Evolutionary conservation across 1,140 invertebrate genomes (phyloP).

Genomic region (Aphaenogaster ashmeadi): DNA sequence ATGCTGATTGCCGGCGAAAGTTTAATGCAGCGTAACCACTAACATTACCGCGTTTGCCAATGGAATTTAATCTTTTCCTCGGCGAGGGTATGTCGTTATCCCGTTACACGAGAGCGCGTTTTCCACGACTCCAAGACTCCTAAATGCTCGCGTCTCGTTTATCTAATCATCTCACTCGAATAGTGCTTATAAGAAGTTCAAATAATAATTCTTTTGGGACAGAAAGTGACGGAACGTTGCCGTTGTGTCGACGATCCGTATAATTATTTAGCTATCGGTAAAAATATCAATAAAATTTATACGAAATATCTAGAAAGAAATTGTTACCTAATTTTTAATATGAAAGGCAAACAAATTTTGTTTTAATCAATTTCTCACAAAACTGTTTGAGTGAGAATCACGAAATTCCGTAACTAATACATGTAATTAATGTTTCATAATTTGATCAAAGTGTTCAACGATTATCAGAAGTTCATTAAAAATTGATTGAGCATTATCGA

Average conservation of each 20-base stretch:
- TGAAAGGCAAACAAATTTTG: neutral
- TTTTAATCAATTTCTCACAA: neutral
- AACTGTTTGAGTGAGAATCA: neutral
- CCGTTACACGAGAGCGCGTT: constrained; percentile 42
- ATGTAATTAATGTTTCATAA: neutral
- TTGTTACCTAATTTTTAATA: neutral
- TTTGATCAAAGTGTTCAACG: neutral
- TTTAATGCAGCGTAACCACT: constrained; percentile 62
- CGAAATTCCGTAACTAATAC: neutral
- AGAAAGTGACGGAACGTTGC: neutral
- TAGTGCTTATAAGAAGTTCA: constrained; percentile 19
- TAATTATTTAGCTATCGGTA: neutral
- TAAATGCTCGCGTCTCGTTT: constrained; percentile 34
- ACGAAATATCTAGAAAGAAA: neutral
- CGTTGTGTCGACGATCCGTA: neutral
- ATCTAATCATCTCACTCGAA: constrained; percentile 49
- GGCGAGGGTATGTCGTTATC: constrained; percentile 44
- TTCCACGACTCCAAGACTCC: constrained; percentile 14
- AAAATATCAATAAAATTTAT: neutral
- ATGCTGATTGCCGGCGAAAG: constrained; percentile 57
- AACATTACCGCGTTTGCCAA: constrained; percentile 54
- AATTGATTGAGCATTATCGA: neutral
- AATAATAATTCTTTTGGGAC: constrained; percentile 27
- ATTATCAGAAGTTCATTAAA: neutral
- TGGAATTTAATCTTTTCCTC: constrained; percentile 62